Evolutionary conservation across 2,888 invertebrate genomes (phyloP).

Genomic region (Osmoderma eremita): DNA sequence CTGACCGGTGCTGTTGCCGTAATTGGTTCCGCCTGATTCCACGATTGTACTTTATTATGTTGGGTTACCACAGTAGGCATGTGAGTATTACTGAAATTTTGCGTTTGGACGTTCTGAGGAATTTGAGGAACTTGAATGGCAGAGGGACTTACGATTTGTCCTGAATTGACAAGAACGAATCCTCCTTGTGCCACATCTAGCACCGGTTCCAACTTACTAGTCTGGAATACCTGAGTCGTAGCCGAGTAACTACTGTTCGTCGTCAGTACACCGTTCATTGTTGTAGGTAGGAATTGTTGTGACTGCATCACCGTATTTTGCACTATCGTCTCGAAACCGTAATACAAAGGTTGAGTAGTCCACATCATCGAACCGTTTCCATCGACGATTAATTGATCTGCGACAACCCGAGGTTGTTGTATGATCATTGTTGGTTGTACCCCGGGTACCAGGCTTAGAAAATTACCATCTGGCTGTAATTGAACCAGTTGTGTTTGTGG

Average conservation of each 20-base stretch:
- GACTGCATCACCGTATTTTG: slow-evolving; percentile 92
- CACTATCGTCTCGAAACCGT: slow-evolving; percentile 86
- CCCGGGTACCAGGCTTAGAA: slow-evolving; percentile 60
- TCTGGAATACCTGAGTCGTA: slow-evolving; percentile 86
- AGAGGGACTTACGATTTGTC: slow-evolving; percentile 65
- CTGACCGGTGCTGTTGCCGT: slow-evolving; percentile 4
- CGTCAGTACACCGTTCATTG: slow-evolving; percentile 82
- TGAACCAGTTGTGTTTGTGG: slow-evolving; percentile 62
- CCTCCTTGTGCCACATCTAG: slow-evolving; percentile 77
- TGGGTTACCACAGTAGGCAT: slow-evolving; percentile 36
- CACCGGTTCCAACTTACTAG: slow-evolving; percentile 84
- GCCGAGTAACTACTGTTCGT: slow-evolving; percentile 86
- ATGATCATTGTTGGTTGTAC: slow-evolving; percentile 60
- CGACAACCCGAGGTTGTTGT: slow-evolving; percentile 57
- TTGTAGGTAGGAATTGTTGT: slow-evolving; percentile 83
- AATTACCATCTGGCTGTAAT: slow-evolving; percentile 63
- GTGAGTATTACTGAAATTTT: slow-evolving; percentile 34
- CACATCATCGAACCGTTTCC: slow-evolving; percentile 61
- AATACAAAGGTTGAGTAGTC: slow-evolving; percentile 74
- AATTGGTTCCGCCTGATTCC: slow-evolving; percentile 24
- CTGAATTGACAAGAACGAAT: slow-evolving; percentile 76
- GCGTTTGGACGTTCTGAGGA: slow-evolving; percentile 30
- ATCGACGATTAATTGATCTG: slow-evolving; percentile 60
- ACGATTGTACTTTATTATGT: slow-evolving; percentile 36
- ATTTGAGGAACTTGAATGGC: slow-evolving; percentile 44